A percentile compares a stretch with the other conserved stretches of the same genome.
Evolutionary conservation across 1,140 invertebrate genomes (phyloP).

Genomic region (Drosophila punjabiensis): DNA sequence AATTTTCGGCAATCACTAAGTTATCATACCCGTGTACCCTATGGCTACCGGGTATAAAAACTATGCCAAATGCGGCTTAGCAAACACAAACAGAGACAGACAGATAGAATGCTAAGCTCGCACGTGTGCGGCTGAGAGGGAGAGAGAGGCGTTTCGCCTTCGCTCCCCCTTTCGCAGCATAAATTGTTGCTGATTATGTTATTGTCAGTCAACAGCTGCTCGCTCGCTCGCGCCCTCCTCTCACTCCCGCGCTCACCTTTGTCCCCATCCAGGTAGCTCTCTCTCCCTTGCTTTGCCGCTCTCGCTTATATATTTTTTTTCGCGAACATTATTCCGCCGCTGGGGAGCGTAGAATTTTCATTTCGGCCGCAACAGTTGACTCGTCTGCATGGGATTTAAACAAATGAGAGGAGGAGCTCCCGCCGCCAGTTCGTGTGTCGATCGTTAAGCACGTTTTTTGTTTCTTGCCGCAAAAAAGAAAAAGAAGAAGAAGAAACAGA

Average conservation of each 20-base stretch:
- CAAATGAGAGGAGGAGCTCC: slow-evolving; percentile 37
- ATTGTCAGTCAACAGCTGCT: slow-evolving; percentile 71
- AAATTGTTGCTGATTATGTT: slow-evolving; percentile 78
- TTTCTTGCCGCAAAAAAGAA: slow-evolving; percentile 31
- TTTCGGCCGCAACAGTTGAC: slow-evolving; percentile 79
- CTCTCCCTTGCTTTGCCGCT: slow-evolving; percentile 8
- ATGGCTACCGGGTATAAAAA: slow-evolving; percentile 22
- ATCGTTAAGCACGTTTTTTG: slow-evolving; percentile 74
- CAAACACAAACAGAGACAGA: slow-evolving; percentile 34
- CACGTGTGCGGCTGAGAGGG: slow-evolving; percentile 54
- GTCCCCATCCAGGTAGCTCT: slow-evolving; percentile 14
- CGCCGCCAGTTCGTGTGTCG: slow-evolving; percentile 48
- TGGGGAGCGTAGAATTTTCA: slow-evolving; percentile 67
- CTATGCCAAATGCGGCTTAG: slow-evolving; percentile 79
- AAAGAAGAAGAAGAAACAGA: slow-evolving; percentile 7
- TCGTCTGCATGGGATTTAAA: slow-evolving; percentile 74
- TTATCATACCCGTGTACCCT: neutral
- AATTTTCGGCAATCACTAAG: neutral
- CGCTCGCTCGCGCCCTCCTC: slow-evolving; percentile 14
- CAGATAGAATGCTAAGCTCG: slow-evolving; percentile 55
- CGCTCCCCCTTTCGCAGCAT: slow-evolving; percentile 54
- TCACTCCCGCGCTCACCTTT: slow-evolving; percentile 8
- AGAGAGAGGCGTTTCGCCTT: neutral
- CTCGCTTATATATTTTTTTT: slow-evolving; percentile 49
- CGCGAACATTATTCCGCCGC: slow-evolving; percentile 30